A percentile compares a stretch with the other conserved stretches of the same genome.
Evolutionary conservation across 2,113 vertebrate genomes (phyloP).

Genomic region (Salvelinus namaycush): DNA sequence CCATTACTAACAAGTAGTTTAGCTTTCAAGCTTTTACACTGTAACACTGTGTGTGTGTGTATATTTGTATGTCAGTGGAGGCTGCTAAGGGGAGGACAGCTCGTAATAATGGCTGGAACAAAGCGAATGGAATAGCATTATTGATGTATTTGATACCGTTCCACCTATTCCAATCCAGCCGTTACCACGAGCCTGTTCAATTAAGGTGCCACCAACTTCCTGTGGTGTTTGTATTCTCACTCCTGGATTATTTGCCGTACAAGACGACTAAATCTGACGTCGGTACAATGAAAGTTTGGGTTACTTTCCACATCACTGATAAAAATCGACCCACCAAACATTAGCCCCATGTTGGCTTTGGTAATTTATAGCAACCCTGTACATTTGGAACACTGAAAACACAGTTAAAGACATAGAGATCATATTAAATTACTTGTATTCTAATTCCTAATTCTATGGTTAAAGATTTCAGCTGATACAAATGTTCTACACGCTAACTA

Average conservation of each 20-base stretch:
- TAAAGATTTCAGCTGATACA: constrained; percentile 30
- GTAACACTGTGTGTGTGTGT: not conserved
- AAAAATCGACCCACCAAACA: constrained; percentile 52
- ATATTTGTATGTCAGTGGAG: constrained; percentile 2
- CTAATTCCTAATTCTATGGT: not conserved
- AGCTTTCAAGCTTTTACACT: no score
- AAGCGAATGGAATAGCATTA: no score
- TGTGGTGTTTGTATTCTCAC: not conserved
- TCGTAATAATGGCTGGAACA: no score
- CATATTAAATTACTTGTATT: no score
- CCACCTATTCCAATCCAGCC: no score
- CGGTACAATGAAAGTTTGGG: constrained; percentile 4
- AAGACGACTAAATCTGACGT: constrained; percentile 9
- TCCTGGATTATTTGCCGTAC: not conserved
- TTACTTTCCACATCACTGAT: constrained; percentile 37
- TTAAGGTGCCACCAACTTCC: no score
- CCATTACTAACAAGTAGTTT: no score
- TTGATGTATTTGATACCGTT: no score
- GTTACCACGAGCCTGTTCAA: no score
- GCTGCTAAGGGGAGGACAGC: not conserved
- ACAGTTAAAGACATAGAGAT: no score
- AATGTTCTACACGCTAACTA: constrained; percentile 43
- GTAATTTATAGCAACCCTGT: constrained; percentile 51
- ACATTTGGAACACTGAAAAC: constrained; percentile 20
- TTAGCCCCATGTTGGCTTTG: constrained; percentile 21